phyloP scores from a whole-genome alignment of 2,888 invertebrate species.

The Calameuta filiformis region DNA sequence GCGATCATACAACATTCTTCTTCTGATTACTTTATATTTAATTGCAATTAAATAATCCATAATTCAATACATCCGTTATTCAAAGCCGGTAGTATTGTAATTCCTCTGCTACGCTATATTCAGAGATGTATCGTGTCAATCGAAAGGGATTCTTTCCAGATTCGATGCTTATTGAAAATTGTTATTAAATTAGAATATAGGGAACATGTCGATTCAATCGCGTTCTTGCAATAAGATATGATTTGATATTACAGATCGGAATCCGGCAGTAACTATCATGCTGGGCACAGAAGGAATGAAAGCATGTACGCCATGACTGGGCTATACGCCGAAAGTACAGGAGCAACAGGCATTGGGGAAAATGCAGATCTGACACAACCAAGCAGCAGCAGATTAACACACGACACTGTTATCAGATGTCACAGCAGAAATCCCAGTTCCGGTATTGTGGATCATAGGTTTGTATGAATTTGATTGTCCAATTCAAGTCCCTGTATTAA shows the following conservation, averaged over 20 bases:
- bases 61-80: too few species aligned
- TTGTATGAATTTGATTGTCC: background rate
- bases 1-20: background rate
- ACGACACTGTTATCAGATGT: conserved; percentile 73
- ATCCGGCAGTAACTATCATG: conserved; percentile 60
- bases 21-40: background rate
- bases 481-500: background rate
- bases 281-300: conserved; percentile 79
- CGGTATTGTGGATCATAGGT: conserved; percentile 77
- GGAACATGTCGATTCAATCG: background rate
- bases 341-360: conserved; percentile 68
- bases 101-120: too few species aligned
- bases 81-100: too few species aligned
- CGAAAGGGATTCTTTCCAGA: background rate
- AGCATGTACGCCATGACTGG: conserved; percentile 92
- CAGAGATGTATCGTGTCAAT: too few species aligned
- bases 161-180: background rate
- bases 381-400: conserved; percentile 56
- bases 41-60: too few species aligned
- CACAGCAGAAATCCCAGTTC: conserved; percentile 86
- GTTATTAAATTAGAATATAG: background rate
- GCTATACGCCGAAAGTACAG: conserved; percentile 79
- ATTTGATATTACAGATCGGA: conserved; percentile 49
- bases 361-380: conserved; percentile 63
- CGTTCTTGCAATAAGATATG: background rate